Conservation (phyloP, 2,888 invertebrate species). For the Drosophila anomelani region DNA sequence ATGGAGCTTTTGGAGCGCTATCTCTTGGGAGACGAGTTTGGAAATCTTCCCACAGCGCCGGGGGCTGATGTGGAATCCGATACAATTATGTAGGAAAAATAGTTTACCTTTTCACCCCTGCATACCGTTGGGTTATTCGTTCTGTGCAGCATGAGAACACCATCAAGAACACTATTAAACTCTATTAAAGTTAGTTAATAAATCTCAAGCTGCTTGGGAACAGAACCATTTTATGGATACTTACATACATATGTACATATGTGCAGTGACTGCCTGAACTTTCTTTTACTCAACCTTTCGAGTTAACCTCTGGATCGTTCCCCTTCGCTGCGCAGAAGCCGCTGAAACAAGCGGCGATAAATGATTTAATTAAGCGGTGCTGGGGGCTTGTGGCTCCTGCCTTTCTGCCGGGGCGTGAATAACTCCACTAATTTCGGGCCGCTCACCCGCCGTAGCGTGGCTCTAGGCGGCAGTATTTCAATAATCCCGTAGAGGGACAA, state of each 20-base stretch:
- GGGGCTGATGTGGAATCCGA: slow-evolving; percentile 24
- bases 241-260: neutral
- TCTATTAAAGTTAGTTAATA: neutral
- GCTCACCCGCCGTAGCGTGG: neutral
- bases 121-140: no score
- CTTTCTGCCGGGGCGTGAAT: slow-evolving; percentile 25
- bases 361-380: slow-evolving; percentile 42
- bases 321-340: slow-evolving; percentile 1
- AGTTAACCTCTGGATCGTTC: slow-evolving; percentile 19
- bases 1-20: slow-evolving; percentile 50
- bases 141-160: neutral
- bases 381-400: neutral
- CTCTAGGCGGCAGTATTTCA: slow-evolving; percentile 55
- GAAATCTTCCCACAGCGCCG: slow-evolving; percentile 6
- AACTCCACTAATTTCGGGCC: slow-evolving; percentile 43
- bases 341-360: slow-evolving; percentile 26
- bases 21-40: slow-evolving; percentile 35
- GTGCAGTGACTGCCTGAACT: slow-evolving; percentile 1
- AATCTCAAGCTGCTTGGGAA: no score
- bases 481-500: slow-evolving; percentile 63
- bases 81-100: neutral
- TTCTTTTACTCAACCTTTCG: slow-evolving; percentile 9
- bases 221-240: neutral
- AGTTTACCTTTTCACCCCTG: neutral
- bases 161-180: neutral